phyloP scores from a whole-genome alignment of 2,797 vertebrate genomes.

The Knipowitschia caucasica region DNA sequence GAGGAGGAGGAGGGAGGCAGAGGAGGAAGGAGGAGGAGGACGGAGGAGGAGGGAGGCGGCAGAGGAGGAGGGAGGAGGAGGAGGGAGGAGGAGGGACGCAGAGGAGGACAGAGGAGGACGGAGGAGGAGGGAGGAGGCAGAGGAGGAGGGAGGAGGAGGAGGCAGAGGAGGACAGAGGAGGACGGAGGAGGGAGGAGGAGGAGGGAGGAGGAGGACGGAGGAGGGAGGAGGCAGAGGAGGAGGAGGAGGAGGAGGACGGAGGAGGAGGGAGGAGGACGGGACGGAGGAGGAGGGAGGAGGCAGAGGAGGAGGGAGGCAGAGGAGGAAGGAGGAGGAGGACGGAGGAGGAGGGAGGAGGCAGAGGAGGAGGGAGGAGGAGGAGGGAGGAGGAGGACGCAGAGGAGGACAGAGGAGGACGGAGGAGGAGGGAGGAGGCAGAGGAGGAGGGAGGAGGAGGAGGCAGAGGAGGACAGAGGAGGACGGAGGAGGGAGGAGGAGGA shows the following conservation, averaged over 20 bases:
- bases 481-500: neutral
- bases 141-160: too few species aligned
- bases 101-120: neutral
- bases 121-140: too few species aligned
- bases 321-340: neutral
- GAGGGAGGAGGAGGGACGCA: too few species aligned
- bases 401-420: neutral
- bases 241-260: too few species aligned
- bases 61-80: too few species aligned
- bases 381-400: neutral
- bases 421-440: too few species aligned
- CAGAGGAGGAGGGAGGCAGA: too few species aligned
- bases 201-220: neutral
- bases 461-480: neutral
- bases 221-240: neutral
- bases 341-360: too few species aligned
- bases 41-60: neutral
- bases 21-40: neutral
- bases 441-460: too few species aligned
- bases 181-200: neutral
- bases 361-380: too few species aligned
- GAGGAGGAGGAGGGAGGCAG: neutral
- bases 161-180: neutral
- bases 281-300: neutral
- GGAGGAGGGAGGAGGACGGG: too few species aligned